These are phyloP conservation scores for Orthosia gracilis DNA, from an alignment of 2,888 invertebrate species.

Conservation along the genomic window DNA sequence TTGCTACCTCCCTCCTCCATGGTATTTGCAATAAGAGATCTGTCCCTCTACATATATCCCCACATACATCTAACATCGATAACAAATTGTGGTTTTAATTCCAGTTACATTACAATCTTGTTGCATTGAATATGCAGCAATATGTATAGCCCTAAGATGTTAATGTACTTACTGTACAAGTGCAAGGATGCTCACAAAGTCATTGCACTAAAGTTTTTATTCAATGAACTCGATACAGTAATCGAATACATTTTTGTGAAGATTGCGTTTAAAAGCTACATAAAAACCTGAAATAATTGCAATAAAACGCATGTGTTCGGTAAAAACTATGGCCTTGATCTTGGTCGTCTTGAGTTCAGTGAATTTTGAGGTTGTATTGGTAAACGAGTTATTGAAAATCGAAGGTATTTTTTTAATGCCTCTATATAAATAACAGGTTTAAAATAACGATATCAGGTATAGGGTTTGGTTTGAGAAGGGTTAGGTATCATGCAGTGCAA, in stretches of 20 bases:
- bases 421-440: constrained; percentile 17
- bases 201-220: constrained; percentile 20
- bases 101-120: not conserved
- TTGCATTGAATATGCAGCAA: not conserved
- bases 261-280: constrained; percentile 31
- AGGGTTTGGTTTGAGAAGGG: constrained; percentile 24
- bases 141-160: constrained; percentile 4
- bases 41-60: constrained; percentile 9
- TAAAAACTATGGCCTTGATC: constrained; percentile 46
- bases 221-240: constrained; percentile 22
- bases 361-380: constrained; percentile 30
- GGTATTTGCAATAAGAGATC: not conserved
- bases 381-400: constrained; percentile 34
- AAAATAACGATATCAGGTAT: not conserved
- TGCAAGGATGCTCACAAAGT: constrained; percentile 25
- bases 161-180: constrained; percentile 14
- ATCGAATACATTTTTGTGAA: constrained; percentile 33
- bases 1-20: not conserved
- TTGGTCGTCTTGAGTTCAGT: constrained; percentile 50
- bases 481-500: constrained; percentile 1
- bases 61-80: not conserved
- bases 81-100: not conserved
- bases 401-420: constrained; percentile 11
- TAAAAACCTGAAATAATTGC: constrained; percentile 34
- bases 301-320: constrained; percentile 15